Evolutionary conservation across 2,888 invertebrate species (phyloP).

Genomic region (Schrankia costaestrigalis): DNA sequence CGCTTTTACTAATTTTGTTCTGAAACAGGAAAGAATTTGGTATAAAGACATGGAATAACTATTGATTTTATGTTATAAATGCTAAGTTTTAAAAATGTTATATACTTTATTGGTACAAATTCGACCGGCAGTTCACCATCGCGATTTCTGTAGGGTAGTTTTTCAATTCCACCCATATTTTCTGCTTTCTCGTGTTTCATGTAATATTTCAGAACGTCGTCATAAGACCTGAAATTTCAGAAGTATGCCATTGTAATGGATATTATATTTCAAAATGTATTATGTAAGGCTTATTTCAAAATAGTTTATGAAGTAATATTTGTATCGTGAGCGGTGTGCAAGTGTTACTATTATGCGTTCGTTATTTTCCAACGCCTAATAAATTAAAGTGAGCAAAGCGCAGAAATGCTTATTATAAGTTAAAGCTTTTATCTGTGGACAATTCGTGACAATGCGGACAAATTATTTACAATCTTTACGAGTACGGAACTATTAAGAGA

Average conservation of each 20-base stretch:
- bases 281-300: no score
- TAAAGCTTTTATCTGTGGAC: no score
- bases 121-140: slow-evolving; percentile 83
- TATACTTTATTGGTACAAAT: slow-evolving; percentile 77
- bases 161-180: slow-evolving; percentile 63
- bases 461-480: no score
- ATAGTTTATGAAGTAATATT: no score
- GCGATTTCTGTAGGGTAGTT: slow-evolving; percentile 77
- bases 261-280: no score
- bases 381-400: no score
- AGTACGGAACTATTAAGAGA: no score
- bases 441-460: no score
- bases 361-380: no score
- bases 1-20: slow-evolving; percentile 62
- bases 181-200: slow-evolving; percentile 80
- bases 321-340: no score
- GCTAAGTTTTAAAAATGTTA: slow-evolving; percentile 1
- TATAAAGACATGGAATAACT: neutral
- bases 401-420: no score
- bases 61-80: neutral
- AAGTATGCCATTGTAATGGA: neutral
- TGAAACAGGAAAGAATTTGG: slow-evolving; percentile 36
- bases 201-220: slow-evolving; percentile 82
- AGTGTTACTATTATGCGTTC: no score
- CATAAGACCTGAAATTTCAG: slow-evolving; percentile 74